Conservation (phyloP, 92 coral and sea anemone genomes). For the Umimayanthus chanpuru region DNA sequence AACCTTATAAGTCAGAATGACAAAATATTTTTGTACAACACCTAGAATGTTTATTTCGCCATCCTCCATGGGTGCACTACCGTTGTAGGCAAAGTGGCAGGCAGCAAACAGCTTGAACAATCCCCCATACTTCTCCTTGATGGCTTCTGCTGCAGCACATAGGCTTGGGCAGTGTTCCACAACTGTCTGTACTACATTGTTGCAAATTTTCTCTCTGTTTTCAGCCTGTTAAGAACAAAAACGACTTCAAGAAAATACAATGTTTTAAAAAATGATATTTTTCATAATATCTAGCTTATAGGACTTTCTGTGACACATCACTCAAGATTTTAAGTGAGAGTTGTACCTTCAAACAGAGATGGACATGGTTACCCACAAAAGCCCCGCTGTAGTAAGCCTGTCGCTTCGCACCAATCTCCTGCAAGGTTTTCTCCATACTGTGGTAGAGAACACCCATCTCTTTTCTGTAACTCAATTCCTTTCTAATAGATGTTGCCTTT, state of each 20-base stretch:
- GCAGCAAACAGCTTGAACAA: constrained; percentile 18
- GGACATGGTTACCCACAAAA: constrained; percentile 42
- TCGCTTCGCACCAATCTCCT: constrained; percentile 3
- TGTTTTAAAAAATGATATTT: no score
- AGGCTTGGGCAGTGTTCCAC: constrained; percentile 1
- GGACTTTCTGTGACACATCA: no score
- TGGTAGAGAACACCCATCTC: neutral
- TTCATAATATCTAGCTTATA: no score
- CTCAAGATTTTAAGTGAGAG: no score
- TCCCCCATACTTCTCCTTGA: neutral
- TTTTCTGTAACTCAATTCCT: neutral
- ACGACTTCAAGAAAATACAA: neutral
- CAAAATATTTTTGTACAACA: neutral
- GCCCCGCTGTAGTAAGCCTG: constrained; percentile 27
- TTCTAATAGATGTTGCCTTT: constrained; percentile 3
- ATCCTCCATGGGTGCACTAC: constrained; percentile 21
- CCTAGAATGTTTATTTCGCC: neutral
- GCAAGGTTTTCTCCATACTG: neutral
- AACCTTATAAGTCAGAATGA: no score
- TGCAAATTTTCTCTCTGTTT: neutral
- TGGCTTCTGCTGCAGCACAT: constrained; percentile 14
- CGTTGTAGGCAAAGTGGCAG: constrained; percentile 8
- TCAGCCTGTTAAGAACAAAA: neutral
- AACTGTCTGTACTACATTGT: neutral
- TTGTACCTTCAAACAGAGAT: constrained; percentile 26